Evolutionary conservation across 2,113 vertebrate genomes (phyloP).

Genomic region (Panthera uncia): DNA sequence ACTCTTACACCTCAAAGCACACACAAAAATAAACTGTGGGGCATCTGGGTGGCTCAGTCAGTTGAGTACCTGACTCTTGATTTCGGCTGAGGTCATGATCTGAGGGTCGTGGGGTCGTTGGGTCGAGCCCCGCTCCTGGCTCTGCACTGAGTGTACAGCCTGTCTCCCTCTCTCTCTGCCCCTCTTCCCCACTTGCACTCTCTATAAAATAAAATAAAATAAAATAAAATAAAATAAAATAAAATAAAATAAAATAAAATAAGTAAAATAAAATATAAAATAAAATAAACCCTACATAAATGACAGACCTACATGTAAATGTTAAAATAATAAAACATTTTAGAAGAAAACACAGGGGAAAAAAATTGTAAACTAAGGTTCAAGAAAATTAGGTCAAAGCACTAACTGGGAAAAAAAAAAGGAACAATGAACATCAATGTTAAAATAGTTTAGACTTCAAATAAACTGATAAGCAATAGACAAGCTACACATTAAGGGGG

Average conservation of each 20-base stretch:
- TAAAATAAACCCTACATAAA: background rate
- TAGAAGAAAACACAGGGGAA: background rate
- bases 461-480: background rate
- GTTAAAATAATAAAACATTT: background rate
- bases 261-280: too few relatives aligned
- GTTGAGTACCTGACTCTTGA: too few relatives aligned
- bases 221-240: too few relatives aligned
- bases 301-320: background rate
- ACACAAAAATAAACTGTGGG: background rate
- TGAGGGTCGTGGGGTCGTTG: too few relatives aligned
- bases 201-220: too few relatives aligned
- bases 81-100: too few relatives aligned
- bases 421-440: background rate
- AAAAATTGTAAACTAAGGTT: background rate
- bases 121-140: too few relatives aligned
- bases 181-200: too few relatives aligned
- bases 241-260: too few relatives aligned
- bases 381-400: background rate
- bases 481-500: background rate
- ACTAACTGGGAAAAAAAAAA: background rate
- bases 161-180: too few relatives aligned
- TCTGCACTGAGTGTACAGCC: too few relatives aligned
- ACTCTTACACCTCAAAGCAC: background rate
- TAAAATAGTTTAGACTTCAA: background rate
- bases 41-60: too few relatives aligned